Evolutionary conservation across 2,888 invertebrate species (phyloP).

Genomic region (Autographa gamma): DNA sequence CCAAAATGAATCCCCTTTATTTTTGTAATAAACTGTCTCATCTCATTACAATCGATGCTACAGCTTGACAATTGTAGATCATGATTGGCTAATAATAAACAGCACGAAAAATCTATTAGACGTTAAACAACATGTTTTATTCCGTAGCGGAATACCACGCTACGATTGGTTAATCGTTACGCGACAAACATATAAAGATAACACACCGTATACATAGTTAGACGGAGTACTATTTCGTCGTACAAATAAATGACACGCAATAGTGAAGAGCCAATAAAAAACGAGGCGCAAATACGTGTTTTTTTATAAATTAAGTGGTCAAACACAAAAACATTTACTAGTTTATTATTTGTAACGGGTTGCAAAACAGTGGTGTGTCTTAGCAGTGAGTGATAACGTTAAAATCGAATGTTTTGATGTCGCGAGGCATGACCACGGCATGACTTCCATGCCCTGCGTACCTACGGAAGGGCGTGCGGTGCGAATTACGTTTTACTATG

Average conservation of each 20-base stretch:
- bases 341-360: slow-evolving; percentile 71
- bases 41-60: slow-evolving; percentile 52
- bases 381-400: slow-evolving; percentile 68
- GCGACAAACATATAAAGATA: slow-evolving; percentile 61
- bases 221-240: slow-evolving; percentile 79
- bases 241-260: slow-evolving; percentile 88
- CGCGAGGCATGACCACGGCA: slow-evolving; percentile 84
- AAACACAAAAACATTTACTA: slow-evolving; percentile 74
- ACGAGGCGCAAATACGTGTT: slow-evolving; percentile 85
- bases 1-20: slow-evolving; percentile 11
- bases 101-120: slow-evolving; percentile 51
- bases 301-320: slow-evolving; percentile 81
- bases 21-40: slow-evolving; percentile 37
- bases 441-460: slow-evolving; percentile 89
- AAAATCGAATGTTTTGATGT: slow-evolving; percentile 85
- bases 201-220: slow-evolving; percentile 58
- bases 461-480: slow-evolving; percentile 87
- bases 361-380: slow-evolving; percentile 62
- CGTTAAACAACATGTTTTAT: slow-evolving; percentile 39
- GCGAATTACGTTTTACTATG: slow-evolving; percentile 88
- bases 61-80: slow-evolving; percentile 36
- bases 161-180: slow-evolving; percentile 58
- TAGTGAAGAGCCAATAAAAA: slow-evolving; percentile 86
- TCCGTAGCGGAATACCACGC: slow-evolving; percentile 42
- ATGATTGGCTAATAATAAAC: slow-evolving; percentile 57